Percentiles rank a stretch among this genome's conserved stretches.
phyloP scores from a whole-genome alignment of 1,140 invertebrate species.

The Mylabris phalerata region DNA sequence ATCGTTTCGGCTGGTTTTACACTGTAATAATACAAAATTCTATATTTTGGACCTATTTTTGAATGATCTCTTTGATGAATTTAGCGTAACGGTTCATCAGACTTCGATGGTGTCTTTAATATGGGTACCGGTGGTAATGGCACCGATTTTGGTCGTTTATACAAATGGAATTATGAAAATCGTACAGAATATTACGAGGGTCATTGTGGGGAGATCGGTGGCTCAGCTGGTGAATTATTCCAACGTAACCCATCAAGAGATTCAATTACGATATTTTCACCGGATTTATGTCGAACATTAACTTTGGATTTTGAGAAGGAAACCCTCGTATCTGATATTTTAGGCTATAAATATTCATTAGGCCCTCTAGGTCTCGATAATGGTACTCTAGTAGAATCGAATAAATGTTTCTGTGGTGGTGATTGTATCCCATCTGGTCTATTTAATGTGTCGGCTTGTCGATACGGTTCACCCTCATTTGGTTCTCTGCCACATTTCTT shows the following conservation, averaged over 20 bases:
- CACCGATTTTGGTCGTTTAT: constrained; percentile 46
- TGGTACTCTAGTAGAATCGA: constrained; percentile 53
- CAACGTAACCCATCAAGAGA: constrained; percentile 52
- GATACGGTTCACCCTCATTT: constrained; percentile 56
- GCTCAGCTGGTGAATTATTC: constrained; percentile 72
- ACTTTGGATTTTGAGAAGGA: constrained; percentile 28
- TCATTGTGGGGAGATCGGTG: constrained; percentile 39
- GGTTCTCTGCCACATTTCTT: constrained; percentile 68
- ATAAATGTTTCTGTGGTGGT: constrained; percentile 65
- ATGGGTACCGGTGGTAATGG: constrained; percentile 27
- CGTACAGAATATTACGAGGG: constrained; percentile 45
- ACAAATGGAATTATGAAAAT: constrained; percentile 49
- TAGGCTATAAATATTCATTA: constrained; percentile 50
- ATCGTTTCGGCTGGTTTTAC: constrained; percentile 80
- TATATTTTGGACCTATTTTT: background rate
- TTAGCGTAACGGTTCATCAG: constrained; percentile 47
- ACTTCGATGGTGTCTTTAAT: constrained; percentile 32
- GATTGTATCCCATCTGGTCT: constrained; percentile 61
- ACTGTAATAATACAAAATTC: constrained; percentile 46
- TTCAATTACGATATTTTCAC: constrained; percentile 53
- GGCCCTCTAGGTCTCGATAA: constrained; percentile 50
- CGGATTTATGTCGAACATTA: constrained; percentile 59
- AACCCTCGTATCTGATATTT: constrained; percentile 42
- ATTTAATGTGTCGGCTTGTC: constrained; percentile 51
- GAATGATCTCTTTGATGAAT: background rate